phyloP scores from a whole-genome alignment of 2,113 vertebrate species.

The Rissa tridactyla region DNA sequence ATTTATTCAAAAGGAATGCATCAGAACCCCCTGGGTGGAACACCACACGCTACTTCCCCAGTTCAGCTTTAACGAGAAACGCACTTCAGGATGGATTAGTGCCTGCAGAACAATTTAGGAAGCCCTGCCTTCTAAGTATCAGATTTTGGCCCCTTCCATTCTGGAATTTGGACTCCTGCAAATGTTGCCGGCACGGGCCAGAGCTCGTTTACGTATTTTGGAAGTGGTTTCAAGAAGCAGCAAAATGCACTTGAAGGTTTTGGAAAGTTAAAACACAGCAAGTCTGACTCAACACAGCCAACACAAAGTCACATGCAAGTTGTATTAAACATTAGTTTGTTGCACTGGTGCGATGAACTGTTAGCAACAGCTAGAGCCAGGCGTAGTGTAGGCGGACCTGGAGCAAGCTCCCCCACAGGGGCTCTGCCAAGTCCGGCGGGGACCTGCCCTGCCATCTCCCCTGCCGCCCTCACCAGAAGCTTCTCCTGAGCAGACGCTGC shows the following conservation, averaged over 20 bases:
- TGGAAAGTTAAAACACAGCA: slow-evolving; percentile 70
- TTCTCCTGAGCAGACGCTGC: not conserved
- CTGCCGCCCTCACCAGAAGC: slow-evolving; percentile 12
- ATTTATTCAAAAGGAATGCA: slow-evolving; percentile 70
- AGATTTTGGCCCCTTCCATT: slow-evolving; percentile 3
- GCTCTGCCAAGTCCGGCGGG: not conserved
- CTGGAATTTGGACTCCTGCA: slow-evolving; percentile 36
- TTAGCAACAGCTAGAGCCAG: slow-evolving; percentile 73
- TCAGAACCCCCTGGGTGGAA: slow-evolving; percentile 57
- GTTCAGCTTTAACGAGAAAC: slow-evolving; percentile 12
- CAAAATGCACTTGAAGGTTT: slow-evolving; percentile 63
- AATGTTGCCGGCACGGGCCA: not conserved
- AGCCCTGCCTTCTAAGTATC: slow-evolving; percentile 35
- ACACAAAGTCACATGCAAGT: slow-evolving; percentile 72
- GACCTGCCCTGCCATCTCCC: slow-evolving; percentile 5
- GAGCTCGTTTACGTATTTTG: slow-evolving; percentile 1
- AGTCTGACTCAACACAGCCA: slow-evolving; percentile 69
- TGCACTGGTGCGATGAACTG: slow-evolving; percentile 67
- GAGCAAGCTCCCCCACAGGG: slow-evolving; percentile 3
- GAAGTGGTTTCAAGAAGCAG: slow-evolving; percentile 66
- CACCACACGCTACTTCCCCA: slow-evolving; percentile 62
- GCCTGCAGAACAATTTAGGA: slow-evolving; percentile 34
- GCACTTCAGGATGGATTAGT: slow-evolving; percentile 42
- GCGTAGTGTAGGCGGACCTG: slow-evolving; percentile 54
- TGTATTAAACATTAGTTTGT: slow-evolving; percentile 73